These are phyloP conservation scores for Erinaceus europaeus DNA, from an alignment of 2,113 vertebrate genomes.

Conservation along the genomic window DNA sequence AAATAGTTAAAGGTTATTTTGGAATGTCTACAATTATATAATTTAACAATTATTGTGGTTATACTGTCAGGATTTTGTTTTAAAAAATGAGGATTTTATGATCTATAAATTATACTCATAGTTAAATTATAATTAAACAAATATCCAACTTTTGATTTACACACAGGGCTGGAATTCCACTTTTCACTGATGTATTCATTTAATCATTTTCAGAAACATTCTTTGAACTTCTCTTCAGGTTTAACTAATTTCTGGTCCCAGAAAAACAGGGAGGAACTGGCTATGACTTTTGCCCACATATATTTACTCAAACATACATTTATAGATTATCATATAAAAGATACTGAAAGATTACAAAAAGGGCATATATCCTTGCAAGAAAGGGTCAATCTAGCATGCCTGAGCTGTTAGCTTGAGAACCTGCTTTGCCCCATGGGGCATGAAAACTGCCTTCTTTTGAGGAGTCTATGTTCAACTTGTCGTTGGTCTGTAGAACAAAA, in stretches of 20 bases:
- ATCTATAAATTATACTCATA: neutral
- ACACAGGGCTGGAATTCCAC: neutral
- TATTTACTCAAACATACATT: neutral
- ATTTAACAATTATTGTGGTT: neutral
- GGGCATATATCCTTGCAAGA: neutral
- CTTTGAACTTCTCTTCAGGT: no score
- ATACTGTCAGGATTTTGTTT: neutral
- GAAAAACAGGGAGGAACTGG: neutral
- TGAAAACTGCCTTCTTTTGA: neutral
- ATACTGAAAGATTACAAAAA: neutral
- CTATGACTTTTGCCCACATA: neutral
- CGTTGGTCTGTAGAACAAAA: neutral
- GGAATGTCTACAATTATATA: neutral
- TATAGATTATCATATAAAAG: neutral
- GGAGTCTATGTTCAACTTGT: neutral
- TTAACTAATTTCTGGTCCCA: neutral
- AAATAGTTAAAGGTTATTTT: neutral
- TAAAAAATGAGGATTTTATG: neutral
- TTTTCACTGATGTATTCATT: neutral
- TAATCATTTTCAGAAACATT: neutral
- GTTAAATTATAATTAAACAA: conserved; percentile 1
- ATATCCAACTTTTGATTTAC: neutral
- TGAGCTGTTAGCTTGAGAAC: neutral
- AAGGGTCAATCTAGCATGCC: neutral
- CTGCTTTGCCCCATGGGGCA: neutral